Evolutionary conservation across 1,140 invertebrate species (phyloP).

Genomic region (Arctopsyche grandis): DNA sequence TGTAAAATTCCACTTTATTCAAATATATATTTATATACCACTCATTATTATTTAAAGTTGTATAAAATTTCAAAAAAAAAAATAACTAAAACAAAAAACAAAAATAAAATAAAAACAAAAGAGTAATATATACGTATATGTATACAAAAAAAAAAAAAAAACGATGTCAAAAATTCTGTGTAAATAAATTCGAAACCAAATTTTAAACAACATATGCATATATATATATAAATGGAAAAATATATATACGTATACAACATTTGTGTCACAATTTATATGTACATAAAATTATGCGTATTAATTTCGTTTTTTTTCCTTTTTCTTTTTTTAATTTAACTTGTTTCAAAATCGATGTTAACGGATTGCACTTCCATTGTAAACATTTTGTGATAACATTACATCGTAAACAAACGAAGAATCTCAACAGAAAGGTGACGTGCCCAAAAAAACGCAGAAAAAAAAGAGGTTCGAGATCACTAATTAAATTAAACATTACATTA

Average conservation of each 20-base stretch:
- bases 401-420: constrained; percentile 1
- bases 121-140: neutral
- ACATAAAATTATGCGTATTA: neutral
- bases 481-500: too few species aligned
- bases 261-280: neutral
- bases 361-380: constrained; percentile 44
- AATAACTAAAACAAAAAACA: constrained; percentile 28
- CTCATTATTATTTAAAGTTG: constrained; percentile 28
- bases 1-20: constrained; percentile 42
- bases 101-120: constrained; percentile 18
- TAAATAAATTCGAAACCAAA: constrained; percentile 4
- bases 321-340: neutral
- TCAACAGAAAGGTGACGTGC: neutral
- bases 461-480: too few species aligned
- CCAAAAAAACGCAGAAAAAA: neutral
- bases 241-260: neutral
- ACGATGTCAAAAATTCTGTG: constrained; percentile 3
- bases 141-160: neutral
- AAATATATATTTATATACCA: constrained; percentile 27
- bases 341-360: neutral
- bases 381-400: constrained; percentile 35
- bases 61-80: constrained; percentile 32
- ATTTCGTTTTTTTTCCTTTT: neutral
- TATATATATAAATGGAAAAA: too few species aligned
- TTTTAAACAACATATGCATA: constrained; percentile 7